Evolutionary conservation across 2,888 invertebrate species (phyloP), one percentile per base, ranked within the genome.

Genomic region (Ophioninae sp.): DNA sequence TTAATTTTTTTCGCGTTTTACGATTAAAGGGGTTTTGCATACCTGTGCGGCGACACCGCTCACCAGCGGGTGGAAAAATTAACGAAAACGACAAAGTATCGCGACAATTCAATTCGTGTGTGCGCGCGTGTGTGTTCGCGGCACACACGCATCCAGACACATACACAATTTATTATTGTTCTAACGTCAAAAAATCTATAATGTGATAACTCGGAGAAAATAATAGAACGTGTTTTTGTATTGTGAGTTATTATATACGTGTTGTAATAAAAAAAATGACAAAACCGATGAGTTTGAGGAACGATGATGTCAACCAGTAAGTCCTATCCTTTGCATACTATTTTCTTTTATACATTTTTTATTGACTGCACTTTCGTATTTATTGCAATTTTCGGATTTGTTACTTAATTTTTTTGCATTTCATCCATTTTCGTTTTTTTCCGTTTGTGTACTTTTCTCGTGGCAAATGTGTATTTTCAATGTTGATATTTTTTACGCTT

Each of bases 201-300:
- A 90, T 91, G 91, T 91, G 91, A 91, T 91, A 92, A 88, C 86
- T 89, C 86, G 84, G 86, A 88, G 87, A 89, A 89, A 90, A 78
- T 30, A 30, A 30, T 90, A 90, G 85, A 85, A 90, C 87, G 87
- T 87, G 86, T 88, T 87, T 88, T 89, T 87, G 87, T 88, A 88
- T 86, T 82, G 82, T 88, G 88, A 89, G 87, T 89, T 89, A 89
- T 88, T 88, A 84, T 84, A 84, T 84, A 88, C 87, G 86, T 89
- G 88, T 89, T 89, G 87, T 89, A 90, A 90, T 90, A 89, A 89
- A 89, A 88, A 79, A 76, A 81, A 84, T 58, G 39, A 79, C 51
- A 23, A 65, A 44, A 41, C n/a, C 41, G 20, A 30, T 37, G n/a
- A 56, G n/a, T 71, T 71, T 22, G n/a, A 68, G 51, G 23, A 71